A percentile compares a stretch with the other conserved stretches of the same genome.
Conservation (phyloP, 1,140 invertebrate species). For the Drosophila kepulauana region DNA sequence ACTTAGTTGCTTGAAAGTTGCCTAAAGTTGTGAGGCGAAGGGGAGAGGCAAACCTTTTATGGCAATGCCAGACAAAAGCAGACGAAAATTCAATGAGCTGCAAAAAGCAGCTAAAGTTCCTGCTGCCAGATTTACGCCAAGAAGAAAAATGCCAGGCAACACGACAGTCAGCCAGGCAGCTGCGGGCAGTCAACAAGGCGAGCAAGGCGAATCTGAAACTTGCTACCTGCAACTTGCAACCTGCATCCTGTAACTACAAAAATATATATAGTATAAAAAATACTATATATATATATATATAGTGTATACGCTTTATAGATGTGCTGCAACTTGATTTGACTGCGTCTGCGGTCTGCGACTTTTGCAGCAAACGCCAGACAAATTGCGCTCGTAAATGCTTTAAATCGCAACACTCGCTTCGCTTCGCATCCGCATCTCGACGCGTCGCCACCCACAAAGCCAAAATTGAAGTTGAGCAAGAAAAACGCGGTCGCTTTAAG, state of each 20-base stretch:
- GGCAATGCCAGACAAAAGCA: conserved; percentile 76
- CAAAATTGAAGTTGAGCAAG: conserved; percentile 72
- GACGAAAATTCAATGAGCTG: conserved; percentile 78
- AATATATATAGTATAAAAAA: conserved; percentile 21
- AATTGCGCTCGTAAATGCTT: conserved; percentile 81
- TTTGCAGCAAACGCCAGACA: conserved; percentile 58
- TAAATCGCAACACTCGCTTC: conserved; percentile 66
- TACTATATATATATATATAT: background rate
- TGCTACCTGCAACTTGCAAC: conserved; percentile 13
- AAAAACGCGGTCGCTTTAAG: conserved; percentile 40
- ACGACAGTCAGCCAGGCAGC: conserved; percentile 27
- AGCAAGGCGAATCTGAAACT: conserved; percentile 38
- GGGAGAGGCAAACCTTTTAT: conserved; percentile 58
- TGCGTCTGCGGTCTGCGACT: conserved; percentile 72
- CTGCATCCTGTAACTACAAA: conserved; percentile 35
- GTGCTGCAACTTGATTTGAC: conserved; percentile 67
- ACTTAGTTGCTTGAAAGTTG: conserved; percentile 55
- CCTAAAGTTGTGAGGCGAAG: conserved; percentile 3
- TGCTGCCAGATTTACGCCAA: conserved; percentile 79
- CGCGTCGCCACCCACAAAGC: background rate
- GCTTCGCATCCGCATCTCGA: conserved; percentile 17
- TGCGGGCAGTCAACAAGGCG: conserved; percentile 48
- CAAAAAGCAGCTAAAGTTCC: conserved; percentile 78
- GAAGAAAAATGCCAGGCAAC: conserved; percentile 67
- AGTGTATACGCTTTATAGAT: conserved; percentile 6